Conservation (phyloP, 1,140 invertebrate species). For the Leptopilina boulardi region DNA sequence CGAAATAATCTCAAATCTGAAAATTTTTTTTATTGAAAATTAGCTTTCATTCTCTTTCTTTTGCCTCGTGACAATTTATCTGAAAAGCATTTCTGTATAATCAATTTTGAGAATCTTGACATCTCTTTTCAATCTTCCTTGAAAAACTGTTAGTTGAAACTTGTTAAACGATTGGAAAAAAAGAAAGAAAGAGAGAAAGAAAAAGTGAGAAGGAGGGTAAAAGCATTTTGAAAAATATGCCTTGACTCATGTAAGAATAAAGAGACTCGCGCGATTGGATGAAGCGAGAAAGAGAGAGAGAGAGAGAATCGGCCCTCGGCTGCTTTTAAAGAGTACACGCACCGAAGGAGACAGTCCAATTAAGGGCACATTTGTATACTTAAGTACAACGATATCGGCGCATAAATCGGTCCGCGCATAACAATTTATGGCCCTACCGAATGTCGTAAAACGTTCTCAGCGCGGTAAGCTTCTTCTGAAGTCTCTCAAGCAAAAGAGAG, state of each 20-base stretch:
- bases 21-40: too few species aligned
- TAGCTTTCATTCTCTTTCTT: too few species aligned
- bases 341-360: constrained; percentile 65
- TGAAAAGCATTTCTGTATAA: too few species aligned
- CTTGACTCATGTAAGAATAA: neutral
- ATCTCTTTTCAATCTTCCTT: too few species aligned
- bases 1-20: too few species aligned
- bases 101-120: too few species aligned
- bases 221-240: neutral
- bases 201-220: neutral
- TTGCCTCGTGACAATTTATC: too few species aligned
- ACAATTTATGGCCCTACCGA: constrained; percentile 67
- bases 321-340: constrained; percentile 59
- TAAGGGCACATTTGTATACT: constrained; percentile 69
- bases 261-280: neutral
- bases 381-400: constrained; percentile 67
- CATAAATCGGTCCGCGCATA: constrained; percentile 62
- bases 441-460: constrained; percentile 66
- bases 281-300: too few species aligned
- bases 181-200: neutral
- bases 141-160: too few species aligned
- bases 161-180: too few species aligned
- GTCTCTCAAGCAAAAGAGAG: constrained; percentile 29
- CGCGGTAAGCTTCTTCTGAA: constrained; percentile 47
- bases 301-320: constrained; percentile 35